Conservation (phyloP, 2,113 vertebrate genomes). For the Petroica traversi region DNA sequence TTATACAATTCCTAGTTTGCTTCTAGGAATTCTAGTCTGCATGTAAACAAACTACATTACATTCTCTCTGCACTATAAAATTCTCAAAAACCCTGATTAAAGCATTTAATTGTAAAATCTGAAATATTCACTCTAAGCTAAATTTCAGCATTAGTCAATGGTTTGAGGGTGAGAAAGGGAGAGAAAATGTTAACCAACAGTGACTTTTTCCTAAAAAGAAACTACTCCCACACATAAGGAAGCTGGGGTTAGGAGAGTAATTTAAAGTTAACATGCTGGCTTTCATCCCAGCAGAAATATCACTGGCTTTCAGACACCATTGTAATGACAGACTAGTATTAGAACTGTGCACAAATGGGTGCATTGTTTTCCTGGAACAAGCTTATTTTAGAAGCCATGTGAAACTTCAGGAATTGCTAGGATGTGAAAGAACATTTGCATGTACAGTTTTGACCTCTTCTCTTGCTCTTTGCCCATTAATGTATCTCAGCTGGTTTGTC, state of each 20-base stretch:
- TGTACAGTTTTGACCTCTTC: constrained; percentile 3
- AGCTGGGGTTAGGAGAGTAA: neutral
- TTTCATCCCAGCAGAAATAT: neutral
- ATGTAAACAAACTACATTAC: neutral
- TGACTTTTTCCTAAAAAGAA: neutral
- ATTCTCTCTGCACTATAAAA: neutral
- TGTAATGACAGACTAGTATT: neutral
- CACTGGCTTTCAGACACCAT: neutral
- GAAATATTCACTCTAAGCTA: neutral
- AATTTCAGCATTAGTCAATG: neutral
- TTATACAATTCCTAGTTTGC: neutral
- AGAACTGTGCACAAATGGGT: neutral
- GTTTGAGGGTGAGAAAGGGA: neutral
- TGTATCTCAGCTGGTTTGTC: neutral
- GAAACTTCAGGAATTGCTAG: neutral
- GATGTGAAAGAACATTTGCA: neutral
- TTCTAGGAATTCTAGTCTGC: no score
- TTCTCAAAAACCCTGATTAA: neutral
- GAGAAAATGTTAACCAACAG: neutral
- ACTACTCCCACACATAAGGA: neutral
- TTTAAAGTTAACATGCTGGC: neutral
- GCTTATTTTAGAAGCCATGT: neutral
- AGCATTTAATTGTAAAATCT: neutral
- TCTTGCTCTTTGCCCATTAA: neutral
- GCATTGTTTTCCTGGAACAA: neutral